A percentile compares a stretch with the other conserved stretches of the same genome.
These are phyloP conservation scores for Sepiola atlantica DNA, from an alignment of 2,888 invertebrate species.

Conservation along the genomic window DNA sequence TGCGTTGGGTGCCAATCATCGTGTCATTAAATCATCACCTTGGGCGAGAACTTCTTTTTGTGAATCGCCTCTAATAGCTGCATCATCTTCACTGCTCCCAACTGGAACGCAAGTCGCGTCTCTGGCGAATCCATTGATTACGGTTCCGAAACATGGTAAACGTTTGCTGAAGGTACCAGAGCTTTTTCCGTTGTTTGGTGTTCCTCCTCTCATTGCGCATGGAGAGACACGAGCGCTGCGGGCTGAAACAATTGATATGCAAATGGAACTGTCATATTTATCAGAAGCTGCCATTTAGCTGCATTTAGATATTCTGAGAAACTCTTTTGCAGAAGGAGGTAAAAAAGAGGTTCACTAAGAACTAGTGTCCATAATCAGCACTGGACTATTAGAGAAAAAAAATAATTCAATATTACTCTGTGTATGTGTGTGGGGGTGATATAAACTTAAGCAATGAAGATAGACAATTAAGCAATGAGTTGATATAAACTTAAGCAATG, in stretches of 20 bases:
- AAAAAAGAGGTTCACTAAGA: background rate
- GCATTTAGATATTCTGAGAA: background rate
- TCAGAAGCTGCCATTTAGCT: background rate
- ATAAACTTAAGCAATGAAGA: too few species aligned
- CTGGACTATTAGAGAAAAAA: background rate
- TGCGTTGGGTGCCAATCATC: background rate
- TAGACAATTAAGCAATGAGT: too few species aligned
- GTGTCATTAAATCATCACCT: background rate
- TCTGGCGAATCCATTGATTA: background rate
- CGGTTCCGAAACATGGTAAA: background rate
- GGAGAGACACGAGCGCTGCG: background rate
- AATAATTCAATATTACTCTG: background rate
- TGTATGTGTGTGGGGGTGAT: too few species aligned
- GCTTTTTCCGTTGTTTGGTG: background rate
- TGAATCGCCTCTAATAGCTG: background rate
- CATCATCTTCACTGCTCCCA: background rate
- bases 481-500: too few species aligned
- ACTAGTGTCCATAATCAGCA: background rate
- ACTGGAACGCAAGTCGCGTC: constrained; percentile 32
- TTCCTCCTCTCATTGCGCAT: background rate
- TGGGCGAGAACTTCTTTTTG: background rate
- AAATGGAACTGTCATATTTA: background rate
- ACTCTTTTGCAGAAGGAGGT: background rate
- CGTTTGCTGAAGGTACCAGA: background rate
- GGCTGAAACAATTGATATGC: constrained; percentile 13